Percentiles rank a stretch among this genome's conserved stretches.
Evolutionary conservation across 2,113 vertebrate genomes (phyloP).

Genomic region (Cyprichromis sp.): DNA sequence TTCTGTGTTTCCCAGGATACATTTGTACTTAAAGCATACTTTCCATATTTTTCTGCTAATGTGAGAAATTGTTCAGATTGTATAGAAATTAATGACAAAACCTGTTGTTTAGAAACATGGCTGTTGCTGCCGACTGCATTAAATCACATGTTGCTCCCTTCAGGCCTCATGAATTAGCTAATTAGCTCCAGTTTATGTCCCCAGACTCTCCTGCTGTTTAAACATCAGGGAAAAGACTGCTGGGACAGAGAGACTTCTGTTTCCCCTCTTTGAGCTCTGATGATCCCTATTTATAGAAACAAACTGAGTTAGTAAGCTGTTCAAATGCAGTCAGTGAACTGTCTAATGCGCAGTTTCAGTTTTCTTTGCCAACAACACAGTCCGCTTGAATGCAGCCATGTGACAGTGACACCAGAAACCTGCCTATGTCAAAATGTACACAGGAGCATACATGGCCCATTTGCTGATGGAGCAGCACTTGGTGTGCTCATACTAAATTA

Average conservation of each 20-base stretch:
- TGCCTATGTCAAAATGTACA: neutral
- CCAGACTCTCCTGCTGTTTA: conserved; percentile 16
- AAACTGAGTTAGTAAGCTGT: conserved; percentile 34
- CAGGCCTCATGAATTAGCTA: conserved; percentile 24
- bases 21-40: neutral
- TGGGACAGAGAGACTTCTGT: conserved; percentile 48
- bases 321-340: conserved; percentile 33
- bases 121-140: neutral
- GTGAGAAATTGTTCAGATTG: neutral
- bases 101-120: neutral
- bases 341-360: neutral
- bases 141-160: conserved; percentile 32
- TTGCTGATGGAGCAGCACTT: neutral
- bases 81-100: neutral
- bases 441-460: neutral
- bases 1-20: neutral
- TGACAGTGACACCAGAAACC: neutral
- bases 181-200: conserved; percentile 43
- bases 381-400: neutral
- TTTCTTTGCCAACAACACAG: neutral
- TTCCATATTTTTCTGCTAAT: neutral
- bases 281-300: conserved; percentile 33
- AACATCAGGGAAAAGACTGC: conserved; percentile 20
- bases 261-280: conserved; percentile 4
- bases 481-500: neutral